Evolutionary conservation across 2,113 vertebrate genomes (phyloP), one percentile per base, ranked within the genome.

Genomic region (Gallinago undulata): DNA sequence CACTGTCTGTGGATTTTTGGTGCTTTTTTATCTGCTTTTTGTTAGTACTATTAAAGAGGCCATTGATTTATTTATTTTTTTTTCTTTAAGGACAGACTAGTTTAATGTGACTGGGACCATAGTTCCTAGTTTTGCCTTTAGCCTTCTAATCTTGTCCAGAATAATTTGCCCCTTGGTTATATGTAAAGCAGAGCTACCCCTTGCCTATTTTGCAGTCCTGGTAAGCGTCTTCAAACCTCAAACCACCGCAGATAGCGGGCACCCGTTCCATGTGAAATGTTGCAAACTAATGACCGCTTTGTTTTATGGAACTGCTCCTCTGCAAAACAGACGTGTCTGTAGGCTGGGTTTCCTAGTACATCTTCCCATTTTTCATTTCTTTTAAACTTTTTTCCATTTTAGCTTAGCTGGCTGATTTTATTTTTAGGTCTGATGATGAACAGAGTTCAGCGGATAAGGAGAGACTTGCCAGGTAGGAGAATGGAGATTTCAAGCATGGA

Each of bases 371-470:
- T 90, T 21, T 90, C 95, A 87, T 94, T 60, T 84, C 88, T 93
- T 92, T 89, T 59, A 51, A 76, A 68, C 76, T 68, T 96, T 82
- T 55, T 97, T 97, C 94, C 94, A 88, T 97, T 98, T 97, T 97
- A 97, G 98, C 98, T 99, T 98, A 98, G 98, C 93, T 97, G 97
- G 95, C 98, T 98, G 95, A 97, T 99, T 98, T 98, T 98, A 83
- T 98, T 99, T 99, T 97, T 98, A 99, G 98, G 98, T 99, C 98
- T 98, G 98, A 99, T 98, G 98, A 99, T 98, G 98, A 99, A 63
- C 98, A 99, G 98, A 98, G 98, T 91, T 99, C 98, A 98, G 98
- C 98, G 98, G 98, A 99, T 99, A 99, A 99, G 98, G 98, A 99
- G 98, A 99, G 98, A 97, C 98, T 99, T 95, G 98, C 99, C 98